A percentile compares a stretch with the other conserved stretches of the same genome.
phyloP scores from a whole-genome alignment of 2,888 invertebrate genomes.

The Ornithoptera priamus region DNA sequence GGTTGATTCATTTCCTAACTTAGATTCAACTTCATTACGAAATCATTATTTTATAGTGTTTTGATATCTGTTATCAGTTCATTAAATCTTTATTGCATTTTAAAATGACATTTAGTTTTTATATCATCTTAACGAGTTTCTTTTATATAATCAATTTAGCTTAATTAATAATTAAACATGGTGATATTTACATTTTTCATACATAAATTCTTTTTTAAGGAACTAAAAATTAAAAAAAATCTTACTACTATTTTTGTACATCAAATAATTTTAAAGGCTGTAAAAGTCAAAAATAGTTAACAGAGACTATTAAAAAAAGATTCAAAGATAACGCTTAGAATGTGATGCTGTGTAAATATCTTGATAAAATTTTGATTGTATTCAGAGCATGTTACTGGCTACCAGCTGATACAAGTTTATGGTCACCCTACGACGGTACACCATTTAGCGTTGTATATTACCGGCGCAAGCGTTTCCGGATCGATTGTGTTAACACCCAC shows the following conservation, averaged over 20 bases:
- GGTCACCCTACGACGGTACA: conserved; percentile 34
- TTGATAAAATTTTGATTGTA: no score
- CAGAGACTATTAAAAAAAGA: no score
- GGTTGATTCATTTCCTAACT: neutral
- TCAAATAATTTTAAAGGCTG: no score
- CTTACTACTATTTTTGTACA: no score
- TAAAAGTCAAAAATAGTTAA: no score
- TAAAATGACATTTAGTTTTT: conserved; percentile 12
- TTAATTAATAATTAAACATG: conserved; percentile 20
- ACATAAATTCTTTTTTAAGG: neutral
- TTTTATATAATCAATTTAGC: conserved; percentile 15
- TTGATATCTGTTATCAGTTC: conserved; percentile 6
- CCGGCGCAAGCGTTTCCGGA: conserved; percentile 50
- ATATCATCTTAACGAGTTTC: conserved; percentile 10
- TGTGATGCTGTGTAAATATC: no score
- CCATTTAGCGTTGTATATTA: conserved; percentile 56
- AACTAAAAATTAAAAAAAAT: no score
- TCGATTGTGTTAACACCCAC: conserved; percentile 66
- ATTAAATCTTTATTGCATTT: conserved; percentile 13
- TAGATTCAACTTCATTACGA: neutral
- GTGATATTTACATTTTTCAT: neutral
- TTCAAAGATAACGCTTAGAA: no score
- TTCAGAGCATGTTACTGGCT: neutral
- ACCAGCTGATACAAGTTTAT: neutral
- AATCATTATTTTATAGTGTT: neutral